Base-by-base conservation (phyloP, 2,888 invertebrate genomes). In the Anagyrus pseudococci region DNA sequence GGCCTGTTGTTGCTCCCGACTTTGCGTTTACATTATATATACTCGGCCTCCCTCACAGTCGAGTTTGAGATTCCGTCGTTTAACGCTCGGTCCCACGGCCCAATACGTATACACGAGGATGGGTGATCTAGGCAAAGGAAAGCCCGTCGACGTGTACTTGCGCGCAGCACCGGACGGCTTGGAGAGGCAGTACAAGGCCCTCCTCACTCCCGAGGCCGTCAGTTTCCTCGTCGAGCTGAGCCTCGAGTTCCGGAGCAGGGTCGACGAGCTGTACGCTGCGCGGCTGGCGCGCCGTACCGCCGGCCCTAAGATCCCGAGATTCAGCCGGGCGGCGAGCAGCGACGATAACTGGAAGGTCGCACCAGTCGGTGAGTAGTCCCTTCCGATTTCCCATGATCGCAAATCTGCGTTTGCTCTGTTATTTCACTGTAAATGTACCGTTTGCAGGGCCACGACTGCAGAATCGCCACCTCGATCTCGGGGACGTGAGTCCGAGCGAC, bases 401-500 rank as follows among this genome's bases (percentile, higher is more conserved):
- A 48, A 20, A 46, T 20, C 22, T 17, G 6, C 17, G n/a, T 43
- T 17, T 17, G 19, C 43, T 43, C 43, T 43, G 43, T 8, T 33
- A 33, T 10, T 7, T n/a, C 6, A 43, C 6, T 10, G 7, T n/a
- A 17, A 10, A 43, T 43, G 13, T 19, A 6, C 43, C 20, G 52
- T 49, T 59, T 66, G 43, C 57, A 72, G 75, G 68, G 25, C 33
- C 58, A 8, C 64, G 71, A 50, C 67, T 76, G 43, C 66, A 70
- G 62, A 75, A 74, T 64, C 85, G 88, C 64, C 84, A 85, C 71
- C 71, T 90, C 72, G 88, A 90, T 77, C 81, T 88, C 65, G 88
- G 89, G 8, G 88, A 89, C 76, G 87, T 88, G 0, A 86, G 86
- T 25, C 85, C 88, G n/a, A 82, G 86, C 23, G 84, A 87, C 73